A percentile compares a stretch with the other conserved stretches of the same genome.
Conservation (phyloP, 2,113 vertebrate species). For the Heterocephalus glaber region DNA sequence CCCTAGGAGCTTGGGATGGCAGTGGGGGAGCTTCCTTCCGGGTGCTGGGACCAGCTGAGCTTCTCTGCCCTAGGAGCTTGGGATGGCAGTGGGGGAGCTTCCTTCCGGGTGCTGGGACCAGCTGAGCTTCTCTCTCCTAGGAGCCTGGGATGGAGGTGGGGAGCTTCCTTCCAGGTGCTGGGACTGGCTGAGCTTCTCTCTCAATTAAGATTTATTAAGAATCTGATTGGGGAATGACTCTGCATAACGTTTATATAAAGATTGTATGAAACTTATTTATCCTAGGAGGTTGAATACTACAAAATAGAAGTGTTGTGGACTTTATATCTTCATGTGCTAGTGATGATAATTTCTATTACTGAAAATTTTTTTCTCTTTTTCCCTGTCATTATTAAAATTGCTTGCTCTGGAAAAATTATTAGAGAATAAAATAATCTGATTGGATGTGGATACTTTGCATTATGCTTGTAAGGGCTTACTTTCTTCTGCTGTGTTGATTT, state of each 20-base stretch:
- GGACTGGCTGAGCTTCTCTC: too few species aligned
- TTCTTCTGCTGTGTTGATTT: slow-evolving; percentile 11
- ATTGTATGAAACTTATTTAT: background rate
- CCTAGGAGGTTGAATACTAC: background rate
- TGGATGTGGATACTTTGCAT: background rate
- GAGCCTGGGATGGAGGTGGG: too few species aligned
- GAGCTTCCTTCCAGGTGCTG: too few species aligned
- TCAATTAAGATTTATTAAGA: slow-evolving; percentile 48
- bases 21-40: too few species aligned
- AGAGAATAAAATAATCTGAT: background rate
- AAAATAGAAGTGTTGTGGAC: background rate
- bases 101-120: too few species aligned
- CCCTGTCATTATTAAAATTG: background rate
- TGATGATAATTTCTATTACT: background rate
- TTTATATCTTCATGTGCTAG: background rate
- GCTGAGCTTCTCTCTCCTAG: too few species aligned
- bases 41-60: too few species aligned
- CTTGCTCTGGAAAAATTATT: background rate
- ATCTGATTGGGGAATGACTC: background rate
- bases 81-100: too few species aligned
- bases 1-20: too few species aligned
- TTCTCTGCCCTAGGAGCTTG: too few species aligned
- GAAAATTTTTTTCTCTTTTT: background rate
- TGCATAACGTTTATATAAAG: slow-evolving; percentile 7
- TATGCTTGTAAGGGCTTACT: background rate